Base-by-base conservation (phyloP, 2,113 vertebrate genomes). In the Epinephelus moara region DNA sequence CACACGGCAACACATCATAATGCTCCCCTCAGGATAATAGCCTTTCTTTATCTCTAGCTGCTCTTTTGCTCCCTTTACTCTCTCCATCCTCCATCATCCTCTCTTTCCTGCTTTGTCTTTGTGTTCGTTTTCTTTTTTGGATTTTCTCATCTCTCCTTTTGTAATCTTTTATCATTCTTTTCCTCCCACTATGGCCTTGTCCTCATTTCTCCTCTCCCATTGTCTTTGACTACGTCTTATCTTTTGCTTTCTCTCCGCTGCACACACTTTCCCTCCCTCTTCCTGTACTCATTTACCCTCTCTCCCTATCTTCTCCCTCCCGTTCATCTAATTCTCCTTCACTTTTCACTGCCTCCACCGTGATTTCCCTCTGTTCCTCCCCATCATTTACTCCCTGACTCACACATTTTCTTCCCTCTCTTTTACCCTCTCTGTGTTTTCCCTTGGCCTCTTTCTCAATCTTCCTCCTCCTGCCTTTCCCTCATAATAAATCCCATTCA, bases 1-100 rank as follows among this genome's bases (percentile, higher is more conserved):
- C 88, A 91, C 89, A 91, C 47, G 23, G 70, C 85, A 90, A 81
- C 78, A 91, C 87, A 84, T 81, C 89, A 80, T 89, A 91, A 90
- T 81, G 85, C 81, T 80, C 70, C 87, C 76, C 82, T 87, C 74
- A 70, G 85, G 80, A 89, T 86, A 94, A 86, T 76, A 87, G 87
- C 83, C 85, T 90, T 81, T 77, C 81, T 90, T 91, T 90, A 89
- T 94, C 88, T 89, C 63, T 72, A 73, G 86, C 77, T 77, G 57
- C 82, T 90, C 80, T 71, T 88, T 75, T 89, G 75, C 75, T 85
- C 76, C 64, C 23, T 49, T 37, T 27, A 4, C 33, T 78, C 59
- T 85, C 33, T 82, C 66, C 40, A 19, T 75, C 67, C 68, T 14
- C 33, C 23, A 25, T 69, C 59, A 14, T 45, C 47, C 62, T 74